Conservation (phyloP, 2,888 invertebrate species). For the Hymenopus coronatus region DNA sequence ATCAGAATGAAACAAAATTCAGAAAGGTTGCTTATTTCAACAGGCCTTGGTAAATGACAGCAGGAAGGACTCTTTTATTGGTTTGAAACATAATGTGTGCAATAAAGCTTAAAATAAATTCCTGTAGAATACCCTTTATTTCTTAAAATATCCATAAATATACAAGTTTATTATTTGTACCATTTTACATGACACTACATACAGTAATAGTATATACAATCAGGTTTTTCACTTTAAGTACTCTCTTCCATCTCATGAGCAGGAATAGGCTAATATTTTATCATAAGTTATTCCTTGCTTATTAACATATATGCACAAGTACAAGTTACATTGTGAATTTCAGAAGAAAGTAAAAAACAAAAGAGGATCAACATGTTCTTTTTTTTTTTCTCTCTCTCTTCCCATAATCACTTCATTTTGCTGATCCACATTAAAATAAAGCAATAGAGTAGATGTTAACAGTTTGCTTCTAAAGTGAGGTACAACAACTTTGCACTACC, state of each 20-base stretch:
- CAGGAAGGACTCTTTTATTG: neutral
- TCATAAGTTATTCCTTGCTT: neutral
- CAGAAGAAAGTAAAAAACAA: neutral
- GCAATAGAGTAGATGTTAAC: neutral
- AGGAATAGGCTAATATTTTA: neutral
- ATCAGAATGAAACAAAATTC: neutral
- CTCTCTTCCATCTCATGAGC: slow-evolving; percentile 16
- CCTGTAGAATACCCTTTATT: slow-evolving; percentile 32
- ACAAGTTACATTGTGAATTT: neutral
- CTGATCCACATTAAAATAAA: neutral
- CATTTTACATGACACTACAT: slow-evolving; percentile 32
- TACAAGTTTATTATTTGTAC: slow-evolving; percentile 33
- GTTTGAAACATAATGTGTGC: neutral
- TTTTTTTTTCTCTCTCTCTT: neutral
- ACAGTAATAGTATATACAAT: slow-evolving; percentile 18
- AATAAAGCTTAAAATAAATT: neutral
- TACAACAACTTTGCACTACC: neutral
- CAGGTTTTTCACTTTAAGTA: slow-evolving; percentile 21
- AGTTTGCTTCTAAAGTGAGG: neutral
- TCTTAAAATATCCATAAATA: slow-evolving; percentile 35
- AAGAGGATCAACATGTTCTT: neutral
- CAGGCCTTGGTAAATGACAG: neutral
- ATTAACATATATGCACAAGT: neutral
- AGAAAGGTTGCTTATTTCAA: neutral
- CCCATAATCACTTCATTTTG: neutral